Percentiles rank a stretch among this genome's conserved stretches.
These are phyloP conservation scores for Linepithema humile DNA, from an alignment of 1,140 invertebrate species.

Conservation along the genomic window DNA sequence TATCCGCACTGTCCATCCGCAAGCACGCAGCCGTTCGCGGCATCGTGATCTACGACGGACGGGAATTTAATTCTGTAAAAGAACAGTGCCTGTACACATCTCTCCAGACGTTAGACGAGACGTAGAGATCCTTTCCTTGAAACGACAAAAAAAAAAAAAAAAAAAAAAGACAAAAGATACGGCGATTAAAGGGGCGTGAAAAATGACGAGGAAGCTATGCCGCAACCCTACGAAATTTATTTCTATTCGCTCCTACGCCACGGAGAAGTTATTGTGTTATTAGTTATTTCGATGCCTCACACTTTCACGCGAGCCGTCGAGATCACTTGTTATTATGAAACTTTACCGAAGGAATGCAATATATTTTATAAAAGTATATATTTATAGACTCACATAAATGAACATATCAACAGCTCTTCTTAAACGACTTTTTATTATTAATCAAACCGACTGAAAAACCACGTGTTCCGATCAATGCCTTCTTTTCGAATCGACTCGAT, in stretches of 20 bases:
- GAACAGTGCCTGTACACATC: conserved; percentile 80
- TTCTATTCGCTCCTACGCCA: background rate
- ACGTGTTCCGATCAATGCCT: background rate
- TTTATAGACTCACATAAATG: background rate
- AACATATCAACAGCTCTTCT: too few species aligned
- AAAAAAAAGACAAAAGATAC: too few species aligned
- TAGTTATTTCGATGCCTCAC: too few species aligned
- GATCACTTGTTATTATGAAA: too few species aligned
- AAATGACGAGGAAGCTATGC: background rate
- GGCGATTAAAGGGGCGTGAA: background rate
- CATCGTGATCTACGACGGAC: background rate
- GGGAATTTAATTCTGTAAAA: conserved; percentile 75
- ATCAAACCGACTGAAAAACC: background rate
- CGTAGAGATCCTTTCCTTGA: conserved; percentile 65
- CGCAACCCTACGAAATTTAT: background rate
- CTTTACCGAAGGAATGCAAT: too few species aligned
- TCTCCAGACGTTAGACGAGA: conserved; percentile 76
- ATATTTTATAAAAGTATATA: too few species aligned
- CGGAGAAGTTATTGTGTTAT: background rate
- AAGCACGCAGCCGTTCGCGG: background rate
- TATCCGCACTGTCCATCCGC: conserved; percentile 17
- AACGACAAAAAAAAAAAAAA: background rate
- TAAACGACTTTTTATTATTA: background rate
- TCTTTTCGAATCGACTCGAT: background rate
- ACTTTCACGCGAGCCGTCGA: too few species aligned